Conservation (phyloP, 2,888 invertebrate genomes). For the Fissipunctia ypsillon region DNA sequence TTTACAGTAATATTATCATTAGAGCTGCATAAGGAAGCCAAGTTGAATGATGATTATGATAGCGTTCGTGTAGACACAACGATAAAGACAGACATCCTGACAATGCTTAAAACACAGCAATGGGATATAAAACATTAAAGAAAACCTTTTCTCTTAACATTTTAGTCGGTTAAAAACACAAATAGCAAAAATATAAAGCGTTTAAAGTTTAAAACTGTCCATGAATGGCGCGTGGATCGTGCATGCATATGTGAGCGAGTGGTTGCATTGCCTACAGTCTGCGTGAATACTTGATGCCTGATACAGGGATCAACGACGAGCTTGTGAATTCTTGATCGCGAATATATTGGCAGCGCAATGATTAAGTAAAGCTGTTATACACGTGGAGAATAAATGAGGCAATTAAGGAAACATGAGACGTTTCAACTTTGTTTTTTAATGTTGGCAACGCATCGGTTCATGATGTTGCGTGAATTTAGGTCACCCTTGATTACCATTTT, state of each 20-base stretch:
- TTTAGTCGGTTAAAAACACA: background rate
- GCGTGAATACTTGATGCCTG: conserved; percentile 45
- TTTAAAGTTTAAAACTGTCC: conserved; percentile 32
- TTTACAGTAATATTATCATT: background rate
- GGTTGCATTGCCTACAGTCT: conserved; percentile 40
- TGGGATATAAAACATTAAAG: too few relatives aligned
- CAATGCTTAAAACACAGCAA: background rate
- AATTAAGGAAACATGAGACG: conserved; percentile 5
- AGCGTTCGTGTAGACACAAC: background rate
- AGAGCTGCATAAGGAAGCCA: background rate
- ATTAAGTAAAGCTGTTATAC: conserved; percentile 31
- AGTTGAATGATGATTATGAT: background rate
- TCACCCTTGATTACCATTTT: background rate
- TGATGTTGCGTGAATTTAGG: background rate
- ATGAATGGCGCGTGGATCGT: conserved; percentile 34
- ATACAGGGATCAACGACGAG: conserved; percentile 33
- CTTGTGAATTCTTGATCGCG: conserved; percentile 44
- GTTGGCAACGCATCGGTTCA: background rate
- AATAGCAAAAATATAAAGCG: conserved; percentile 6
- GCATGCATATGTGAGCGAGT: conserved; percentile 40
- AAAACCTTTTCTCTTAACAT: background rate
- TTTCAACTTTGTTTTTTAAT: conserved; percentile 2
- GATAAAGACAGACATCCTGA: background rate
- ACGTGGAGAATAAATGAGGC: conserved; percentile 5
- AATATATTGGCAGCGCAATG: conserved; percentile 30